Evolutionary conservation across 2,113 vertebrate genomes (phyloP), one percentile per base, ranked within the genome.

Genomic region (Calidris pugnax): DNA sequence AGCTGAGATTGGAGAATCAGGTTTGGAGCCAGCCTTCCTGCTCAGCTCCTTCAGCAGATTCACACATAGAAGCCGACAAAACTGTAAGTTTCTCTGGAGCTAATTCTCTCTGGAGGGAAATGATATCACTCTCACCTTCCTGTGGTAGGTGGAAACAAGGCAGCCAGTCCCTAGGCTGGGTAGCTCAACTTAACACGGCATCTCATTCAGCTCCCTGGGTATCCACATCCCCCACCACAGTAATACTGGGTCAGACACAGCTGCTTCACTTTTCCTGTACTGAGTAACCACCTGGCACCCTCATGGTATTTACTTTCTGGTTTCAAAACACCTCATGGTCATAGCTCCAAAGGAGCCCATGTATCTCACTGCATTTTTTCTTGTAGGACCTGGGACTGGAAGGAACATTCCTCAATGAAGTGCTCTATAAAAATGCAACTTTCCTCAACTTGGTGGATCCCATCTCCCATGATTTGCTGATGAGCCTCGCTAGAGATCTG

Each of bases 391-490:
- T 99, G 90, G 99, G 99, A 55, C 97, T 99, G 48, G 98, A 99
- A 97, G 98, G 98, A 78, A 98, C 98, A 1, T 99, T 99, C 12
- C 98, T 99, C 82, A 98, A 98, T 23, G 98, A 99, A 90, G 98
- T 99, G 78, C 98, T 99, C 95, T 99, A 99, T 86, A 99, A 99
- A 97, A 99, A 99, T 0, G 98, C 98, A 1, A 98, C 99, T 83
- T 99, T 99, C 89, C 99, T 99, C 85, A 99, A 99, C 96, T 96
- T 99, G 93, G 99, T 99, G 97, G 99, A 99, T 89, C 99, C 99
- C 56, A 99, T 99, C 76, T 99, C 99, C 74, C 99, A 99, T 7
- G 98, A 99, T 96, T 97, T 99, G 79, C 98, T 99, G 73, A 98
- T 99, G 96, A 98, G 97, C 94, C 98, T 99, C 9, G 98, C 99